Evolutionary conservation across 2,113 vertebrate species (phyloP).

Genomic region (Poeciliopsis occidentalis): DNA sequence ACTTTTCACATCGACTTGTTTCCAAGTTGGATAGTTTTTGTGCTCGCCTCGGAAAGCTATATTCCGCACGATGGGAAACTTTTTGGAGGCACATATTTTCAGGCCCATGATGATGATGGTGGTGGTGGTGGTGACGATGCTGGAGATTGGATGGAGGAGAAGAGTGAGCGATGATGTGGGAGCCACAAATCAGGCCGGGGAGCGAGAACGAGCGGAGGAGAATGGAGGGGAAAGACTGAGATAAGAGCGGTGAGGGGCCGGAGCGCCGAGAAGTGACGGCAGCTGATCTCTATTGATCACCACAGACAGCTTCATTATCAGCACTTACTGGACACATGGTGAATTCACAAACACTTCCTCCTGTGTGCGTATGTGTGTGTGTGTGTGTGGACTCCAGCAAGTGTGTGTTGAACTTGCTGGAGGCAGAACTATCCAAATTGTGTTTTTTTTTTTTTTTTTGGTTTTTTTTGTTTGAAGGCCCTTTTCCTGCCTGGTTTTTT

Average conservation of each 20-base stretch:
- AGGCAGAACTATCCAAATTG: slow-evolving; percentile 3
- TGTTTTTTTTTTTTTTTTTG: background rate
- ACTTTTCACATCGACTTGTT: background rate
- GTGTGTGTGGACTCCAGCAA: background rate
- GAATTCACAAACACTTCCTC: slow-evolving; percentile 58
- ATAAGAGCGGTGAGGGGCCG: slow-evolving; percentile 39
- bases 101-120: background rate
- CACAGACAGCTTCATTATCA: slow-evolving; percentile 75
- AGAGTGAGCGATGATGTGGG: slow-evolving; percentile 45
- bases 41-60: slow-evolving; percentile 4
- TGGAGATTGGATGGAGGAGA: slow-evolving; percentile 26
- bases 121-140: slow-evolving; percentile 1
- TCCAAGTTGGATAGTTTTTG: background rate
- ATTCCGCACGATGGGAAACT: background rate
- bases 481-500: background rate
- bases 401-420: slow-evolving; percentile 7
- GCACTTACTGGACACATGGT: slow-evolving; percentile 64
- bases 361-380: slow-evolving; percentile 19
- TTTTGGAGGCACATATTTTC: slow-evolving; percentile 25
- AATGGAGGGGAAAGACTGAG: slow-evolving; percentile 44
- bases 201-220: slow-evolving; percentile 36
- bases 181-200: slow-evolving; percentile 25
- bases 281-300: slow-evolving; percentile 75
- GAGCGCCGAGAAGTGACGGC: slow-evolving; percentile 55
- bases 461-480: background rate